These are phyloP conservation scores for Sciurus carolinensis DNA, from an alignment of 2,797 vertebrate species.

Conservation along the genomic window DNA sequence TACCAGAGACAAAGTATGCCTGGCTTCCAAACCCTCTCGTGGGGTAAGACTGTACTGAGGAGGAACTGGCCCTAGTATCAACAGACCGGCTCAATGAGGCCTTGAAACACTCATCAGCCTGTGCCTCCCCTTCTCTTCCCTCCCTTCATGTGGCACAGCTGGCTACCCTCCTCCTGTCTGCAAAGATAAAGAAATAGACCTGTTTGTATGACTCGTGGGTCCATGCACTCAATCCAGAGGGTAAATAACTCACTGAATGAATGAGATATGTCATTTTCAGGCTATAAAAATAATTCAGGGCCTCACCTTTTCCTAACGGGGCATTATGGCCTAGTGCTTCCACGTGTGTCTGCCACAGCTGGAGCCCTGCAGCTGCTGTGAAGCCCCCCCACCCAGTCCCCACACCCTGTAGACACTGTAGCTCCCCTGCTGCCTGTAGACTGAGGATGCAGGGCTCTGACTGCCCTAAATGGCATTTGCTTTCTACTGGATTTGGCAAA, in stretches of 20 bases:
- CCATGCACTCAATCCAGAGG: constrained; percentile 85
- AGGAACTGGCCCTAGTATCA: not conserved
- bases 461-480: constrained; percentile 80
- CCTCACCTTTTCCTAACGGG: constrained; percentile 89
- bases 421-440: constrained; percentile 77
- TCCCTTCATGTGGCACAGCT: not conserved
- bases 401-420: constrained; percentile 77
- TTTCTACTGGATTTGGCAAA: constrained; percentile 72
- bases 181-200: constrained; percentile 76
- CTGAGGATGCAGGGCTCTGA: constrained; percentile 79
- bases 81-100: constrained; percentile 42
- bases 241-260: constrained; percentile 88
- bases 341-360: constrained; percentile 75
- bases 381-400: constrained; percentile 81
- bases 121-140: not conserved
- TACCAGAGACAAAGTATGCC: not conserved
- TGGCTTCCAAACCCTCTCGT: not conserved
- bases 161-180: constrained; percentile 26
- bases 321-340: constrained; percentile 82
- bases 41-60: not conserved
- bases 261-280: constrained; percentile 88
- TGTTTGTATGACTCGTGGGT: constrained; percentile 83
- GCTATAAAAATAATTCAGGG: constrained; percentile 88
- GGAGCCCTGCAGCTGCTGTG: constrained; percentile 78
- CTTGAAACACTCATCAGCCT: not conserved